Conservation (phyloP, 2,113 vertebrate genomes). For the Hippoglossus stenolepis region DNA sequence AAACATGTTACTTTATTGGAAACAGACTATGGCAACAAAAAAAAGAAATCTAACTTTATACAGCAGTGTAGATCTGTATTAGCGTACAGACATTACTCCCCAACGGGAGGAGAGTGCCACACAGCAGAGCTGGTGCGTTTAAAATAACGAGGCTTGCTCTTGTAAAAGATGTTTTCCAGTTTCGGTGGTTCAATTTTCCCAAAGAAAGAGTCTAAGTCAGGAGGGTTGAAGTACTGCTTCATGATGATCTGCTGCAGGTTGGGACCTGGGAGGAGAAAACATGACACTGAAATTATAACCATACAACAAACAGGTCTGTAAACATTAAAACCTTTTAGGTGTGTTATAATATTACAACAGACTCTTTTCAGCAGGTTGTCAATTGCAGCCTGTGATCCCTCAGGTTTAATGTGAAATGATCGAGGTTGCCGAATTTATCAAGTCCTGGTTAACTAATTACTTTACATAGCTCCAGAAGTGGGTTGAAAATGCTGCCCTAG, state of each 20-base stretch:
- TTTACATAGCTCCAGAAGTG: no score
- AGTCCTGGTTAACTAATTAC: no score
- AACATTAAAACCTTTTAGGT: no score
- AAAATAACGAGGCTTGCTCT: constrained; percentile 93
- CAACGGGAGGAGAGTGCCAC: constrained; percentile 89
- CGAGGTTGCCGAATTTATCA: no score
- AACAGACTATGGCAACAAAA: constrained; percentile 25
- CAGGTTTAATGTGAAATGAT: no score
- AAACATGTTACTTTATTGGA: constrained; percentile 56
- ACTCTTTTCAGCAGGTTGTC: no score
- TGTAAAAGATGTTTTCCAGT: constrained; percentile 92
- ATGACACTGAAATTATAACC: background rate
- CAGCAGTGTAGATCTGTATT: constrained; percentile 38
- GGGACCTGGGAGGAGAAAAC: constrained; percentile 73
- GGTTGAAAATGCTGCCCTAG: no score
- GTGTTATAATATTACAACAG: no score
- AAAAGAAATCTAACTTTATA: constrained; percentile 36
- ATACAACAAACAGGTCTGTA: background rate
- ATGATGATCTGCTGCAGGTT: constrained; percentile 86
- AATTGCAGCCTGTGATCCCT: no score
- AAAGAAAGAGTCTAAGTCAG: constrained; percentile 82
- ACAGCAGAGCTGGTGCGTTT: constrained; percentile 97
- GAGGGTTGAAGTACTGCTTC: constrained; percentile 90
- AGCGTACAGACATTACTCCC: constrained; percentile 55
- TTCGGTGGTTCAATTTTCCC: constrained; percentile 84